Evolutionary conservation across 2,888 invertebrate genomes (phyloP).

Genomic region (Netelia virgata): DNA sequence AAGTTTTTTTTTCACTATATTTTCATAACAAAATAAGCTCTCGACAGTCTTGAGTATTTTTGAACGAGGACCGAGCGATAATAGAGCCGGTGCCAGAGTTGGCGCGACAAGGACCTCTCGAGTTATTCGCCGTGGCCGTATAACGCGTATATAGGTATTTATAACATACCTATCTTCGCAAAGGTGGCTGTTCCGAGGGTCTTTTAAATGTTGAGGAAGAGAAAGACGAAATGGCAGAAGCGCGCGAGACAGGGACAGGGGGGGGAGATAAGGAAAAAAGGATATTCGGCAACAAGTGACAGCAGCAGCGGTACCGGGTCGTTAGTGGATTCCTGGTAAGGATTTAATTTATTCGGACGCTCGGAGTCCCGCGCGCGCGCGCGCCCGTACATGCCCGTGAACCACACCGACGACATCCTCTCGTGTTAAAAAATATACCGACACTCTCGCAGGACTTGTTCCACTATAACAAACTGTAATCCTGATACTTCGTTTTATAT

Average conservation of each 20-base stretch:
- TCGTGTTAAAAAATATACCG: conserved; percentile 49
- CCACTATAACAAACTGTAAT: conserved; percentile 28
- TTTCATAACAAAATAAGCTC: conserved; percentile 72
- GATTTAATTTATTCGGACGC: conserved; percentile 81
- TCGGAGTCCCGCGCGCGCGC: conserved; percentile 47
- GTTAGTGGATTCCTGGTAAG: conserved; percentile 81
- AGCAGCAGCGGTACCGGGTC: conserved; percentile 73
- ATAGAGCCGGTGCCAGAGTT: no score
- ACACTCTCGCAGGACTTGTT: conserved; percentile 11
- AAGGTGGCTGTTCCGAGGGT: conserved; percentile 18
- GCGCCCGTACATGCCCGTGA: conserved; percentile 12
- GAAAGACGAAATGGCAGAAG: conserved; percentile 23
- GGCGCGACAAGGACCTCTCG: conserved; percentile 21
- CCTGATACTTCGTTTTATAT: conserved; percentile 13
- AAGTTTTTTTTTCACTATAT: background rate
- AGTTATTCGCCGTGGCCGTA: conserved; percentile 12
- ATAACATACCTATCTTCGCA: conserved; percentile 28
- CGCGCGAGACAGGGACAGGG: conserved; percentile 47
- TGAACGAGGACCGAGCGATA: no score
- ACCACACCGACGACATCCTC: conserved; percentile 19
- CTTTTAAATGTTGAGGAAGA: conserved; percentile 32
- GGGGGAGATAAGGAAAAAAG: conserved; percentile 59
- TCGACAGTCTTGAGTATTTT: conserved; percentile 66
- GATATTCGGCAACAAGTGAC: conserved; percentile 60
- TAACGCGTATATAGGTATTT: conserved; percentile 1